Evolutionary conservation across 2,113 vertebrate species (phyloP).

Genomic region (Pitta sordida): DNA sequence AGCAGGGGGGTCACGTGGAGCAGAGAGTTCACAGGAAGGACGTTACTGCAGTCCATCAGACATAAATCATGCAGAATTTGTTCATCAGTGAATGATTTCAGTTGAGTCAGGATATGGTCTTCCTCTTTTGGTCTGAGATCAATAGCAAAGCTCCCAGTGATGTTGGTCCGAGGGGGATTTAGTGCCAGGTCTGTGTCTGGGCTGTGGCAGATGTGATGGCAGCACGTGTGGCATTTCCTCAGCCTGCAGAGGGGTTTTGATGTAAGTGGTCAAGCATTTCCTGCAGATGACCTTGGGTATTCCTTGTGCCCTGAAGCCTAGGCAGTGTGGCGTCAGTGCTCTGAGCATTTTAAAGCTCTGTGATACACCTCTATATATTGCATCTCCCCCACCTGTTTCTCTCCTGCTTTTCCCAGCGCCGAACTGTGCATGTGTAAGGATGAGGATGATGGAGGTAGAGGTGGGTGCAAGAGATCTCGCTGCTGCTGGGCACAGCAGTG

Average conservation of each 20-base stretch:
- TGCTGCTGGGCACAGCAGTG: background rate
- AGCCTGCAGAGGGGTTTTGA: background rate
- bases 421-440: fast-evolving
- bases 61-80: fast-evolving
- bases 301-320: background rate
- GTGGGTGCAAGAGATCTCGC: background rate
- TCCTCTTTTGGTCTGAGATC: background rate
- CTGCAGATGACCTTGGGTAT: background rate
- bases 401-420: background rate
- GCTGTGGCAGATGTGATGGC: background rate
- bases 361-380: fast-evolving
- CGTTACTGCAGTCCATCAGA: fast-evolving
- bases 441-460: background rate
- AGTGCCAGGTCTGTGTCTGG: background rate
- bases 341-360: background rate
- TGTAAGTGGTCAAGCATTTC: background rate
- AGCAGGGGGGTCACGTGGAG: fast-evolving
- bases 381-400: background rate
- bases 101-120: background rate
- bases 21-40: background rate
- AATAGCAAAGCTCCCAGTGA: background rate
- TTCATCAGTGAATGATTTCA: fast-evolving
- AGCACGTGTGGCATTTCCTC: fast-evolving
- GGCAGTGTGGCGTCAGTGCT: fast-evolving
- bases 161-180: background rate